phyloP scores from a whole-genome alignment of 2,797 vertebrate genomes.

The Poeciliopsis infans region DNA sequence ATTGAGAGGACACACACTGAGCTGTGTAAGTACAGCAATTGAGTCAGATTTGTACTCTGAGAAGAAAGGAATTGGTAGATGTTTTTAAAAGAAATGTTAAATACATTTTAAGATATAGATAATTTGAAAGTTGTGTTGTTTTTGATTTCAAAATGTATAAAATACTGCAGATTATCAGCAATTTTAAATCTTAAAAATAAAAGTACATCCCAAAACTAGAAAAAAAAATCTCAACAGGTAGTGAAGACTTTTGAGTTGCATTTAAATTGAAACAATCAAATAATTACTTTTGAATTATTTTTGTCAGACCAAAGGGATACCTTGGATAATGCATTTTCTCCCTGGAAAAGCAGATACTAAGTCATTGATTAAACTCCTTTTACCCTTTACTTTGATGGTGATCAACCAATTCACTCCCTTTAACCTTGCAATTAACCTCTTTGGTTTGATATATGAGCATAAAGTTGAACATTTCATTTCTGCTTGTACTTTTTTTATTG shows the following conservation, averaged over 20 bases:
- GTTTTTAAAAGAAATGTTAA: neutral
- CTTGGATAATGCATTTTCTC: slow-evolving; percentile 2
- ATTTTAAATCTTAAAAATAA: neutral
- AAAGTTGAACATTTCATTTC: slow-evolving; percentile 20
- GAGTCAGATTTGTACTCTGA: neutral
- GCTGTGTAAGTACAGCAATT: neutral
- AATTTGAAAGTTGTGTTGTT: neutral
- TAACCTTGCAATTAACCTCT: slow-evolving; percentile 21
- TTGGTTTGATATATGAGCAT: slow-evolving; percentile 7
- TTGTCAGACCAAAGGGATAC: neutral
- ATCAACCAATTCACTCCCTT: slow-evolving; percentile 15
- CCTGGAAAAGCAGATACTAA: neutral
- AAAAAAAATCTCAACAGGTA: neutral
- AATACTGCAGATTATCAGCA: neutral
- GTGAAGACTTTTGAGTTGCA: neutral
- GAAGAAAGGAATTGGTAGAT: neutral
- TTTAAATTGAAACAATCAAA: neutral
- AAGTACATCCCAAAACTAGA: neutral
- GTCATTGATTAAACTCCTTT: slow-evolving; percentile 15
- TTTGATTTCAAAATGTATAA: neutral
- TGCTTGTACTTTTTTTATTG: slow-evolving; percentile 22
- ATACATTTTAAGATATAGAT: neutral
- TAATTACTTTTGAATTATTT: neutral
- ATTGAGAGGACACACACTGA: neutral
- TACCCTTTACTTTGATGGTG: slow-evolving; percentile 20